Evolutionary conservation across 2,888 invertebrate species (phyloP), one percentile per base, ranked within the genome.

Genomic region (Oligia latruncula): DNA sequence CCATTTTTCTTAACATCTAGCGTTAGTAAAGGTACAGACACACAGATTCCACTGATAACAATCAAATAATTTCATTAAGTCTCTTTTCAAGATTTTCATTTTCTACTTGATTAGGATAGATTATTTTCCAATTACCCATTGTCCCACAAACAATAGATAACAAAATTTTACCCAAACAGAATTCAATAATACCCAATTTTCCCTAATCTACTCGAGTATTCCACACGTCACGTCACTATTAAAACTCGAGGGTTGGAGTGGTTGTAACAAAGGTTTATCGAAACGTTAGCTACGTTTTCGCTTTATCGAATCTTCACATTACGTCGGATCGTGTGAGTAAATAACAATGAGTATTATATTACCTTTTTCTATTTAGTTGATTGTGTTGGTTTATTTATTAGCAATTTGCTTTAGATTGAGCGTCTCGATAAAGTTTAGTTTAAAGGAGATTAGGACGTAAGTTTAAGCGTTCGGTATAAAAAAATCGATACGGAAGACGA

Each of bases 241-340:
- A 85, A 87, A 88, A 90, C 88, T 87, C 90, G 72, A 82, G 81
- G 88, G 88, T 90, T 88, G 91, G 92, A 90, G 90, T 88, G 91
- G 92, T 90, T 89, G 89, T 88, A 90, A 92, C 93, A 93, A 93
- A 93, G 93, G 91, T 92, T 94, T 93, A 93, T 92, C 91, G 92
- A 90, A 90, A 90, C 91, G 89, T 90, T 91, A 89, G 89, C 85
- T 87, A 87, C 87, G 84, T 87, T 86, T 86, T 88, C 90, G 87
- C 87, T 90, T 92, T 91, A 91, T 90, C 90, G 90, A 88, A 87
- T 90, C 88, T 87, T 88, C 87, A 88, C 89, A 85, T 89, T 88
- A 88, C 87, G 78, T 71, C 64, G 77, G 86, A 83, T 87, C 78
- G 84, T 87, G 78, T 80, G 85, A 87, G 89, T 90, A 89, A 90